phyloP scores from a whole-genome alignment of 1,140 invertebrate species.

The Drosophila mojavensis region DNA sequence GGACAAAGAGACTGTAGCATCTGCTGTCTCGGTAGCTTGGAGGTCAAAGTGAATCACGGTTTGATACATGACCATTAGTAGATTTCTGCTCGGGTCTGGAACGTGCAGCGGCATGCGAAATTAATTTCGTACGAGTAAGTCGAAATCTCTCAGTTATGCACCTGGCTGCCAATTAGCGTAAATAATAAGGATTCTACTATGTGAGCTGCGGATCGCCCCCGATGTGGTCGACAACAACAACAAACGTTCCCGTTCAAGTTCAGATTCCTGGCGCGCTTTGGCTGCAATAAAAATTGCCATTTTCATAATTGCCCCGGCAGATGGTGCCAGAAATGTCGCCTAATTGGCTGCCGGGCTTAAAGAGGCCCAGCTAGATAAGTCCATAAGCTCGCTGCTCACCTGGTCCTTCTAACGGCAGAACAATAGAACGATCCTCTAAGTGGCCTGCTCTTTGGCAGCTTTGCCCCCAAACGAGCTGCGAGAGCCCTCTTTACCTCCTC shows the following conservation, averaged over 20 bases:
- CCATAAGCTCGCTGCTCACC: neutral
- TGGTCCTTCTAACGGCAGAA: constrained; percentile 49
- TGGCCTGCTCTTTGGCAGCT: constrained; percentile 36
- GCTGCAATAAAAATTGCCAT: constrained; percentile 79
- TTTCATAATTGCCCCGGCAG: constrained; percentile 78
- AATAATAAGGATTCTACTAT: constrained; percentile 75
- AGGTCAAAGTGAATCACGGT: constrained; percentile 82
- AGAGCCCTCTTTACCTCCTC: neutral
- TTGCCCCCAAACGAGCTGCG: constrained; percentile 1
- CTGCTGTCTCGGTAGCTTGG: constrained; percentile 15
- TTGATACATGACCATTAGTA: constrained; percentile 73
- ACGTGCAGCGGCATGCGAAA: constrained; percentile 77
- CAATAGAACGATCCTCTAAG: constrained; percentile 51
- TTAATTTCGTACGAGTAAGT: constrained; percentile 56
- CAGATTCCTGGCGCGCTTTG: constrained; percentile 59
- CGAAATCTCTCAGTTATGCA: constrained; percentile 52
- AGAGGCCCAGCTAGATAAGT: constrained; percentile 62
- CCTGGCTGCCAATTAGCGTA: constrained; percentile 81
- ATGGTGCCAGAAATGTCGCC: constrained; percentile 81
- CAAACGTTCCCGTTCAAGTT: neutral
- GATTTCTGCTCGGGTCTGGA: constrained; percentile 44
- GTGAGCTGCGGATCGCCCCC: constrained; percentile 9
- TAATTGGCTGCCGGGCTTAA: constrained; percentile 65
- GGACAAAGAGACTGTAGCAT: constrained; percentile 4
- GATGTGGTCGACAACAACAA: neutral